These are phyloP conservation scores for Ahaetulla prasina DNA, from an alignment of 2,113 vertebrate genomes.

Conservation along the genomic window DNA sequence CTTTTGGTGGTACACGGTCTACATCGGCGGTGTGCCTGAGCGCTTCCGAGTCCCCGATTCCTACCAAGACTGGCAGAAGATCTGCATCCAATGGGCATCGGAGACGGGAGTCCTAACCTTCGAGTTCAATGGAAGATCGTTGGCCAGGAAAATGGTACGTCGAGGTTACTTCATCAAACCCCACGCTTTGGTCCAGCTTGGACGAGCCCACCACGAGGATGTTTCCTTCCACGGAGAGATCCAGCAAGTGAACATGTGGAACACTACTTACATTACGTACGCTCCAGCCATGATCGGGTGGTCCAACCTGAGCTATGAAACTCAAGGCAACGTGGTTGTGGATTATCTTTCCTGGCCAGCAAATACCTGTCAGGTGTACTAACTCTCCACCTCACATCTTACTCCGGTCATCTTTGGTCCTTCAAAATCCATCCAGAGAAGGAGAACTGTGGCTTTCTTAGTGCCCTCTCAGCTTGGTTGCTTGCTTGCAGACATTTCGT, in stretches of 20 bases:
- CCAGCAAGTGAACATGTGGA: neutral
- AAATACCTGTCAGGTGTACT: accelerated
- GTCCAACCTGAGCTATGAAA: neutral
- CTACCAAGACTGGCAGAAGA: neutral
- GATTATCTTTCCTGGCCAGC: neutral
- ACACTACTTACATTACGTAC: neutral
- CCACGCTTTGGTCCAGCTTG: neutral
- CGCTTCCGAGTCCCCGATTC: neutral
- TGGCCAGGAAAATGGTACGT: neutral
- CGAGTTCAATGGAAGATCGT: accelerated
- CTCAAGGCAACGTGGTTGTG: neutral
- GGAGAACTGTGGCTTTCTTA: too few species aligned
- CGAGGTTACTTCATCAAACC: neutral
- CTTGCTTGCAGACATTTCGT: too few species aligned
- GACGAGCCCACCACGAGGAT: neutral
- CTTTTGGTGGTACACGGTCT: neutral
- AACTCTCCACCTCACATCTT: neutral
- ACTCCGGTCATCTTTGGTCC: neutral
- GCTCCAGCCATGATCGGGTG: neutral
- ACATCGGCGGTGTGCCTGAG: neutral
- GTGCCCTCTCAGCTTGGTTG: too few species aligned
- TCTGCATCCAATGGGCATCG: neutral
- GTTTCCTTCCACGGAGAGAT: neutral
- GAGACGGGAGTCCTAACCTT: neutral
- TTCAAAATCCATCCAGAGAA: neutral